Evolutionary conservation across 2,888 invertebrate species (phyloP).

Genomic region (Euclidia mi): DNA sequence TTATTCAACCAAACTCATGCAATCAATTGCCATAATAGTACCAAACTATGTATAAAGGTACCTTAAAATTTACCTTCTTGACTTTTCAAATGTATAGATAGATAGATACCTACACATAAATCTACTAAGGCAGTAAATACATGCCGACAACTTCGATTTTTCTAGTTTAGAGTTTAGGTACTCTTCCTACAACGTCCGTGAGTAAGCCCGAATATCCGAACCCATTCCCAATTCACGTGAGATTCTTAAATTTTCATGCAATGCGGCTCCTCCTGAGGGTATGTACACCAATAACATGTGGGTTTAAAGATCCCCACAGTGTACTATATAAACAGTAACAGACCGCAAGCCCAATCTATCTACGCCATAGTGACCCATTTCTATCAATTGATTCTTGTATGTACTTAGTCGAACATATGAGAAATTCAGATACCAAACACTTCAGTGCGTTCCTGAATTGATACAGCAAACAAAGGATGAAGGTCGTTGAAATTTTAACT

Average conservation of each 20-base stretch:
- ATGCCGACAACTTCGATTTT: neutral
- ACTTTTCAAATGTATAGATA: no score
- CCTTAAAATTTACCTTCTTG: no score
- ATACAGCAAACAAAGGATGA: no score
- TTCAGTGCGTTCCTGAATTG: no score
- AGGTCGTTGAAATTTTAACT: no score
- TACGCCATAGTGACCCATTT: conserved; percentile 5
- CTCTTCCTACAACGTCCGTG: conserved; percentile 8
- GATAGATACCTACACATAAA: no score
- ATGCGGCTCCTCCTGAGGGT: conserved; percentile 20
- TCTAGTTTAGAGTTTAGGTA: neutral
- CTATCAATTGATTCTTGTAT: conserved; percentile 9
- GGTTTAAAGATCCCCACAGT: conserved; percentile 22
- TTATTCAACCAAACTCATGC: no score
- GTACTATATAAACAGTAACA: conserved; percentile 9
- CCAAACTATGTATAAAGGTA: no score
- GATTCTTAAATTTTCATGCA: conserved; percentile 38
- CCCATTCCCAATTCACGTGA: conserved; percentile 26
- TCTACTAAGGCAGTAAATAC: neutral
- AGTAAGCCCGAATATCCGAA: conserved; percentile 12
- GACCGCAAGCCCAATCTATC: conserved; percentile 13
- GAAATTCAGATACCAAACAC: neutral
- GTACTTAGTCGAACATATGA: neutral
- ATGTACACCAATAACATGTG: conserved; percentile 27
- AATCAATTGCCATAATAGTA: no score